These are phyloP conservation scores for Sisor rabdophorus DNA, from an alignment of 2,113 vertebrate genomes.

Conservation along the genomic window DNA sequence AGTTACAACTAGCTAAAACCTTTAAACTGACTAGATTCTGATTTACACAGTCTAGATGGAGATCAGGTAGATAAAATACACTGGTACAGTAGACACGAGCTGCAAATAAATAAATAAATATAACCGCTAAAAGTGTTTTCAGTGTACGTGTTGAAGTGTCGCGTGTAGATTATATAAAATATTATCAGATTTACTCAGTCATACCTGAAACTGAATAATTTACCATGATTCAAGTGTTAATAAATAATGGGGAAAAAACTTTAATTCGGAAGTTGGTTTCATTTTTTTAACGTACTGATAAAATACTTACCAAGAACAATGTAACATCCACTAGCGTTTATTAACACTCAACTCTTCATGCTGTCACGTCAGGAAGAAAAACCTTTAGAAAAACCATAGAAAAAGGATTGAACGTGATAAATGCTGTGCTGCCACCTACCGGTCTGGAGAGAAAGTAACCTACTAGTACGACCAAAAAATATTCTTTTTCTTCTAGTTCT, in stretches of 20 bases:
- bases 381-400: neutral
- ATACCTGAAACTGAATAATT: neutral
- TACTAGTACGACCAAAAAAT: neutral
- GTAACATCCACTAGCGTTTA: neutral
- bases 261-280: neutral
- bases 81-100: neutral
- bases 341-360: neutral
- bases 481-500: neutral
- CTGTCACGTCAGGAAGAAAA: neutral
- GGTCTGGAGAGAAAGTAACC: neutral
- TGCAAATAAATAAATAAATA: neutral
- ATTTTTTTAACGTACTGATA: neutral
- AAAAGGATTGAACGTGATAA: neutral
- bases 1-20: neutral
- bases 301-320: constrained; percentile 25
- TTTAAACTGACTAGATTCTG: neutral
- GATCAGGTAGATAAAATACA: neutral
- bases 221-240: neutral
- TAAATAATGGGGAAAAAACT: neutral
- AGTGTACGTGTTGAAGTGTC: neutral
- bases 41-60: neutral
- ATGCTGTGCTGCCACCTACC: neutral
- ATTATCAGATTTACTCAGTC: neutral
- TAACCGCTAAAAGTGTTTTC: neutral
- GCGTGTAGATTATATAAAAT: neutral